A percentile compares a stretch with the other conserved stretches of the same genome.
These are phyloP conservation scores for Shinisaurus crocodilurus DNA, from an alignment of 2,113 vertebrate species.

Conservation along the genomic window DNA sequence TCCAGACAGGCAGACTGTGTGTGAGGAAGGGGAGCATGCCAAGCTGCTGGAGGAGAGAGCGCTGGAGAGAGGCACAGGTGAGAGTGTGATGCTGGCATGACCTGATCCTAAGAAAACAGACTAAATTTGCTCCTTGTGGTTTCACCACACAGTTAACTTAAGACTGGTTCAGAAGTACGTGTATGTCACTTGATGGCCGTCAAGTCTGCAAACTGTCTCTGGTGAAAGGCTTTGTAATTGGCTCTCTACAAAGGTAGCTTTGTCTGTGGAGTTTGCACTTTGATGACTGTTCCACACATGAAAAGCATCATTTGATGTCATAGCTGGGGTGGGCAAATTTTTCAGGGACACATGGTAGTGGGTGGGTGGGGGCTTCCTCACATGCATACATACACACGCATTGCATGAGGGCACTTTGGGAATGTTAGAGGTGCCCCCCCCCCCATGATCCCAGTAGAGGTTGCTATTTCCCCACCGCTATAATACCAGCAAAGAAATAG, in stretches of 20 bases:
- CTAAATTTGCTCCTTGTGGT: neutral
- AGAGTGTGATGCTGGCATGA: neutral
- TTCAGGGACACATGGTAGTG: too few species aligned
- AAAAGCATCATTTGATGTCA: constrained; percentile 60
- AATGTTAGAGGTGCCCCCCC: too few species aligned
- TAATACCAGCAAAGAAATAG: too few species aligned
- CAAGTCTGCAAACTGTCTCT: neutral
- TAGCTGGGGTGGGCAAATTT: constrained; percentile 11
- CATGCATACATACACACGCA: too few species aligned
- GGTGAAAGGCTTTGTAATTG: neutral
- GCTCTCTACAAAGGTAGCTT: neutral
- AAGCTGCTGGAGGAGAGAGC: constrained; percentile 12
- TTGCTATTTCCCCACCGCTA: too few species aligned
- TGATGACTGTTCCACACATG: neutral
- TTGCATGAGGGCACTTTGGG: too few species aligned
- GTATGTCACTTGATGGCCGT: too few species aligned
- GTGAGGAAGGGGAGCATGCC: constrained; percentile 14
- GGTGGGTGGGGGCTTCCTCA: too few species aligned
- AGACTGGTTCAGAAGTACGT: neutral
- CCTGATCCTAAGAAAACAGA: neutral
- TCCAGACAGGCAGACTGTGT: neutral
- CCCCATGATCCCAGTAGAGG: too few species aligned
- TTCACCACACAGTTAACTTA: neutral
- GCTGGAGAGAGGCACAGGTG: constrained; percentile 46
- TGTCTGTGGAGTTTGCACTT: too few species aligned